phyloP scores from a whole-genome alignment of 2,797 vertebrate genomes.

The Lepilemur septentrionalis region DNA sequence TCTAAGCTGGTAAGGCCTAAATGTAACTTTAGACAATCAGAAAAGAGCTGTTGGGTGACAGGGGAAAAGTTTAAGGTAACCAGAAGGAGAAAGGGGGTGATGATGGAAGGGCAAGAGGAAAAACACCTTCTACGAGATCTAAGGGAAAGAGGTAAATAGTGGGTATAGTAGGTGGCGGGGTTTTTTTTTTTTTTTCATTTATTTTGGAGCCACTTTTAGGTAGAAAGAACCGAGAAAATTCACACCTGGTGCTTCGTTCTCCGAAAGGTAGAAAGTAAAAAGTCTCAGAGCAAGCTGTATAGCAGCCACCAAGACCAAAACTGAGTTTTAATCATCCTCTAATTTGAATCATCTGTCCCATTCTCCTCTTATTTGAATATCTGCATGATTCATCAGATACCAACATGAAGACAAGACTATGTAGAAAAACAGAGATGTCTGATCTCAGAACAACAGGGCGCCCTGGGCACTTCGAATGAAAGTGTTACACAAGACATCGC shows the following conservation, averaged over 20 bases:
- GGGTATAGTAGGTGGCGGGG: fast-evolving
- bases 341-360: neutral
- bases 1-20: neutral
- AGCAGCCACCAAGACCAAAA: neutral
- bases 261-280: neutral
- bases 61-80: neutral
- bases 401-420: neutral
- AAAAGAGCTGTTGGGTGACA: neutral
- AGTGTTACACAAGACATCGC: neutral
- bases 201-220: neutral
- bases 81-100: neutral
- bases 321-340: neutral
- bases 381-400: neutral
- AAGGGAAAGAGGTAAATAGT: neutral
- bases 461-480: neutral
- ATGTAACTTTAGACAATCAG: neutral
- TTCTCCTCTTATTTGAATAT: no score
- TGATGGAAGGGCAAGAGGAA: neutral
- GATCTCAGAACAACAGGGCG: no score
- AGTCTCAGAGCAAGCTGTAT: neutral
- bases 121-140: neutral
- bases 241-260: neutral
- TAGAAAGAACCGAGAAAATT: neutral
- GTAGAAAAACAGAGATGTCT: neutral
- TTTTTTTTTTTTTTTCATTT: neutral